phyloP scores from a whole-genome alignment of 1,140 invertebrate species.

The Hylaeus anthracinus region DNA sequence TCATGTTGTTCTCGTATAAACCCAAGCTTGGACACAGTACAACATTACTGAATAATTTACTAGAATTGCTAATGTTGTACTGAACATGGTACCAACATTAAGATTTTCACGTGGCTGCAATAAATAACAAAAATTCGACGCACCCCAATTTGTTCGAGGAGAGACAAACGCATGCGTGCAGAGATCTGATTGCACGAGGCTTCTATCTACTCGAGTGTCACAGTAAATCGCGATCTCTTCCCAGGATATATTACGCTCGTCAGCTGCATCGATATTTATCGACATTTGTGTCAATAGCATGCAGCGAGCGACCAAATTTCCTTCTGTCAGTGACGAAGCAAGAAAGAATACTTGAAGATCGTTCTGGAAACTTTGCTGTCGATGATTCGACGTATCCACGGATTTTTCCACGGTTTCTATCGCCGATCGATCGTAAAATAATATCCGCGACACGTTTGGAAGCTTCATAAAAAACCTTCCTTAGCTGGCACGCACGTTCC shows the following conservation, averaged over 20 bases:
- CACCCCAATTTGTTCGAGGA: not conserved
- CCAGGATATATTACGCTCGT: constrained; percentile 15
- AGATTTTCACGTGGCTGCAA: no score
- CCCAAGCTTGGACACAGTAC: no score
- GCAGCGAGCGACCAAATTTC: constrained; percentile 3
- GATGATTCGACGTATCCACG: constrained; percentile 7
- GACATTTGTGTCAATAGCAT: constrained; percentile 17
- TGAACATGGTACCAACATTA: no score
- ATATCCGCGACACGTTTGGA: no score
- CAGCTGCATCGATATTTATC: constrained; percentile 15
- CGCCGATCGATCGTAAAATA: no score
- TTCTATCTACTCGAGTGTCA: constrained; percentile 9
- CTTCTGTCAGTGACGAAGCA: constrained; percentile 11
- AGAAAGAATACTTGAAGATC: not conserved
- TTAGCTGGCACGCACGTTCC: no score
- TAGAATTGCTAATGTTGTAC: no score
- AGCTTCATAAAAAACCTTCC: no score
- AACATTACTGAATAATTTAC: no score
- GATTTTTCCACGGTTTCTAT: no score
- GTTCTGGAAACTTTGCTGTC: not conserved
- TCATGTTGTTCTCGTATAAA: no score
- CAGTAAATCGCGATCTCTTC: constrained; percentile 10
- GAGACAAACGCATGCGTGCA: not conserved
- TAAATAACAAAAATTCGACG: no score
- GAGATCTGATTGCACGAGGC: not conserved